phyloP scores from a whole-genome alignment of 2,113 vertebrate genomes.

The Perognathus longimembris region DNA sequence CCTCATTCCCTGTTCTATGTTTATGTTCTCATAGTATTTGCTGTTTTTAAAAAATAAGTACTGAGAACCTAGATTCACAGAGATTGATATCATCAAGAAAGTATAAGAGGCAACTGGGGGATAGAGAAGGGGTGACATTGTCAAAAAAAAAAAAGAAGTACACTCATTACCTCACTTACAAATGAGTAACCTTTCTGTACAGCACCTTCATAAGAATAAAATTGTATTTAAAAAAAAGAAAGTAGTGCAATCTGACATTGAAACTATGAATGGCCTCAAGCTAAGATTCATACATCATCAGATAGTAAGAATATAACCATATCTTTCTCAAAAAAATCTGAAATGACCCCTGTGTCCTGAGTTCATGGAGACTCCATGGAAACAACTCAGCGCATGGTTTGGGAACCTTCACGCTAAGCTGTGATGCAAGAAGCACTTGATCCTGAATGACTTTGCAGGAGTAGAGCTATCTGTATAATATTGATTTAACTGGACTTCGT shows the following conservation, averaged over 20 bases:
- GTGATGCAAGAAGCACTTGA: background rate
- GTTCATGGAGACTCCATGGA: background rate
- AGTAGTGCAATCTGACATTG: background rate
- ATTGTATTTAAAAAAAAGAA: background rate
- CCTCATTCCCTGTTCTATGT: background rate
- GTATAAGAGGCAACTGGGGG: too few species aligned
- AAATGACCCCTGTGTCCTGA: background rate
- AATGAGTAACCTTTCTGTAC: too few species aligned
- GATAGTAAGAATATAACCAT: background rate
- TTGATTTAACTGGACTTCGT: background rate
- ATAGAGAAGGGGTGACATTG: too few species aligned
- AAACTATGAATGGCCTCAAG: background rate
- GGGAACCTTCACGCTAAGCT: background rate
- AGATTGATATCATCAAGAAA: background rate
- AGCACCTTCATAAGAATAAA: too few species aligned
- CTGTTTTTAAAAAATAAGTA: too few species aligned
- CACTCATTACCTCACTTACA: too few species aligned
- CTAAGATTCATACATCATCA: too few species aligned
- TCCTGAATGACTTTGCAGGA: background rate
- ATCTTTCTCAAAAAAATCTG: background rate
- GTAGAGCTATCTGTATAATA: background rate
- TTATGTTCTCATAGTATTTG: background rate
- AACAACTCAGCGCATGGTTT: background rate
- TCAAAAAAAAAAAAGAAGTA: too few species aligned
- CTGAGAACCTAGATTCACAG: background rate